Conservation (phyloP, 2,113 vertebrate genomes). For the Morphnarchus princeps region DNA sequence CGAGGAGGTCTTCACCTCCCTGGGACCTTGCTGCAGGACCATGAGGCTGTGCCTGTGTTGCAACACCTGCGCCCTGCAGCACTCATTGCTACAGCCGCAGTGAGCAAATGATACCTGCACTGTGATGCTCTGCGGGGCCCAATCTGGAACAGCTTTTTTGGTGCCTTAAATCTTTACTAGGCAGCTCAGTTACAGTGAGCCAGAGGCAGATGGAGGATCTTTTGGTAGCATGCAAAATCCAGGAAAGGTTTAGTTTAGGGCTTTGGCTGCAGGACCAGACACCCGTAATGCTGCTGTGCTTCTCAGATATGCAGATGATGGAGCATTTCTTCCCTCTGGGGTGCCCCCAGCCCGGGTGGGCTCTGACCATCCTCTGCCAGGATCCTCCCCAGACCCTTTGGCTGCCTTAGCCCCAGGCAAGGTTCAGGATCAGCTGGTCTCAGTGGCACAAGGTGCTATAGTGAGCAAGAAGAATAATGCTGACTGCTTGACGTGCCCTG, state of each 20-base stretch:
- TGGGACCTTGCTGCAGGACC: background rate
- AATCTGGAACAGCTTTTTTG: background rate
- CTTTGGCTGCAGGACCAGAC: background rate
- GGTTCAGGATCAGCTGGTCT: background rate
- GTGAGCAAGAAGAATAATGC: background rate
- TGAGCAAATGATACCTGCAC: background rate
- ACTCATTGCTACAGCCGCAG: background rate
- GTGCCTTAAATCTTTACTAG: background rate
- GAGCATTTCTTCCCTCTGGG: background rate
- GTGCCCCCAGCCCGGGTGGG: background rate
- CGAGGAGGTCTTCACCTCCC: background rate
- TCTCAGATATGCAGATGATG: background rate
- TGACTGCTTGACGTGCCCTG: background rate
- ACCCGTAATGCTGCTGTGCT: background rate
- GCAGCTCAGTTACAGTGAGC: background rate
- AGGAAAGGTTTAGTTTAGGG: background rate
- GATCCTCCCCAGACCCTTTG: background rate
- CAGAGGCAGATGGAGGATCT: background rate
- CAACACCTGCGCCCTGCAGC: background rate
- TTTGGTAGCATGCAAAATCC: background rate
- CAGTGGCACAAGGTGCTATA: background rate
- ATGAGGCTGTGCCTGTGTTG: background rate
- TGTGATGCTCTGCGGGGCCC: fast-evolving
- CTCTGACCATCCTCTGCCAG: background rate
- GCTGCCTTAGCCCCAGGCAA: background rate